These are phyloP conservation scores for Pseudolaguvia tuberculata DNA, from an alignment of 2,113 vertebrate genomes.

Conservation along the genomic window DNA sequence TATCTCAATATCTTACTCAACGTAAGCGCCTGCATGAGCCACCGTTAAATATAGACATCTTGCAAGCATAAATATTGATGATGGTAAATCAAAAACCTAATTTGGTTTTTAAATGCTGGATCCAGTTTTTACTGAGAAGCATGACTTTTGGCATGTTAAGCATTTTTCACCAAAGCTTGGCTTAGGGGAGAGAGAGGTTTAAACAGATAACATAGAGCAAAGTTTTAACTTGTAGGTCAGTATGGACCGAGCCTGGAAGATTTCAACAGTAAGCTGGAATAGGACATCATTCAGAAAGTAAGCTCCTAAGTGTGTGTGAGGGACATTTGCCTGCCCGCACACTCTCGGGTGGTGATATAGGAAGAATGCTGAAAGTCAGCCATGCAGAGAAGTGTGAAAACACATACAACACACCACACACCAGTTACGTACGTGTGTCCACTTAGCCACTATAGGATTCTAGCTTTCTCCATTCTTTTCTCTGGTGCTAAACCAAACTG, in stretches of 20 bases:
- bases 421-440: constrained; percentile 19
- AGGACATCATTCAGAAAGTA: constrained; percentile 7
- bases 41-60: neutral
- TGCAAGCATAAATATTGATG: neutral
- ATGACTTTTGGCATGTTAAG: constrained; percentile 11
- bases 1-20: too few species aligned
- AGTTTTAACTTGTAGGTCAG: constrained; percentile 28
- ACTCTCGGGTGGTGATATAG: constrained; percentile 29
- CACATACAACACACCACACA: constrained; percentile 21
- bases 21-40: neutral
- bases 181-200: neutral
- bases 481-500: constrained; percentile 30
- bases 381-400: constrained; percentile 30
- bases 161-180: constrained; percentile 11
- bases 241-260: constrained; percentile 14
- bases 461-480: neutral
- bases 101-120: constrained; percentile 23
- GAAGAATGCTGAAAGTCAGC: constrained; percentile 27
- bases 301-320: constrained; percentile 27
- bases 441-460: constrained; percentile 26
- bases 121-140: neutral
- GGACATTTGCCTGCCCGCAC: constrained; percentile 26
- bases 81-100: neutral
- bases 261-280: constrained; percentile 1
- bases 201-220: constrained; percentile 15